Evolutionary conservation across 1,140 invertebrate species (phyloP).

Genomic region (Apis laboriosa): DNA sequence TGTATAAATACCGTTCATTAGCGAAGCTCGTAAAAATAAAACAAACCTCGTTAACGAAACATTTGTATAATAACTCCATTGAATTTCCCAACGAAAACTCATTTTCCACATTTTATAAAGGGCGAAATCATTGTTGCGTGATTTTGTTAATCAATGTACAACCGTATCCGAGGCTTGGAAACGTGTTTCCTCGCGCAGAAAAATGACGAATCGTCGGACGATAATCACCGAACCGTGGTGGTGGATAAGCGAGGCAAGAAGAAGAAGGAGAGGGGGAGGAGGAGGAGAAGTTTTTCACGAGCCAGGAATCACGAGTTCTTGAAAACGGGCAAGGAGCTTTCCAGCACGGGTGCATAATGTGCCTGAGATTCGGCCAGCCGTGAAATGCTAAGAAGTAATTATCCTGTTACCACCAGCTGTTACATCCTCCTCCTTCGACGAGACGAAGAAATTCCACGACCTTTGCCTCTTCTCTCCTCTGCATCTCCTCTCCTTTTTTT

Average conservation of each 20-base stretch:
- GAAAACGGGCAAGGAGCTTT: constrained; percentile 21
- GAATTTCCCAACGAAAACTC: too few relatives aligned
- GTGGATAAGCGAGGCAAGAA: neutral
- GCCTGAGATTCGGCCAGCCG: constrained; percentile 53
- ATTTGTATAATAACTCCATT: too few relatives aligned
- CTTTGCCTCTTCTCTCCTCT: neutral
- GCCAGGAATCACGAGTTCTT: constrained; percentile 27
- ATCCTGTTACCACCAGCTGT: constrained; percentile 57
- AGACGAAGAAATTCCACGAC: constrained; percentile 46
- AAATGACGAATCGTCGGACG: constrained; percentile 16
- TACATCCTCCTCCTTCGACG: constrained; percentile 47
- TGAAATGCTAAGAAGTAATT: constrained; percentile 65
- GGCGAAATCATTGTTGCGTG: neutral
- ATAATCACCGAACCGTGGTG: constrained; percentile 10
- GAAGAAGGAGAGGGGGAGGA: neutral
- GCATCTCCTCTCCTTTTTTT: neutral
- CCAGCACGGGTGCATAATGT: constrained; percentile 47
- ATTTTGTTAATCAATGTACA: constrained; percentile 12
- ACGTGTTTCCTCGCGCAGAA: constrained; percentile 7
- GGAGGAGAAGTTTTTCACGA: constrained; percentile 25
- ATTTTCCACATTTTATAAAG: neutral
- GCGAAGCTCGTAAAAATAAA: too few relatives aligned
- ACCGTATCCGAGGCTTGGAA: neutral
- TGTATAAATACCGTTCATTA: too few relatives aligned
- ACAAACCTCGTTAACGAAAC: too few relatives aligned